phyloP scores from a whole-genome alignment of 2,113 vertebrate genomes.

The Pteruthius melanotis region DNA sequence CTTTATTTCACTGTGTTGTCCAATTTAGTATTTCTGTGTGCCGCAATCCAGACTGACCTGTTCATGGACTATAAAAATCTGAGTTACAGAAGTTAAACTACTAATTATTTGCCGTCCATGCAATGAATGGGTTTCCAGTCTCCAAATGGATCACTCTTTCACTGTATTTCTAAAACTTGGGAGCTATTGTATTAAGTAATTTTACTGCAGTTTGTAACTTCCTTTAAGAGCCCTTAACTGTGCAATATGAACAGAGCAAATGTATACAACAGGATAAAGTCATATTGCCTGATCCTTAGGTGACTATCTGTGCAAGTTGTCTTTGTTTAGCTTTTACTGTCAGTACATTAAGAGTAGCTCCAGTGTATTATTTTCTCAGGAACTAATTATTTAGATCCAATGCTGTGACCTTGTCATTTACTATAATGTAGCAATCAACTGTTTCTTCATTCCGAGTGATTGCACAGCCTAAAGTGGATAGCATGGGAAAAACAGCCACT shows the following conservation, averaged over 20 bases:
- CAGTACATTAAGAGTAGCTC: background rate
- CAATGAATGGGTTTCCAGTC: background rate
- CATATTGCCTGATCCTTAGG: background rate
- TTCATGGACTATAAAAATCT: background rate
- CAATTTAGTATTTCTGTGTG: background rate
- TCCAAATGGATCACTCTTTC: background rate
- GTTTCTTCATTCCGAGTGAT: background rate
- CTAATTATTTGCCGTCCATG: background rate
- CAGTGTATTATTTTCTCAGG: background rate
- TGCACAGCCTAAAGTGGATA: background rate
- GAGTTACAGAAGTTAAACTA: background rate
- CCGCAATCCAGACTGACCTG: background rate
- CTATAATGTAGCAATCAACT: background rate
- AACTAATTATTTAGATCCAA: background rate
- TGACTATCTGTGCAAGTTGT: background rate
- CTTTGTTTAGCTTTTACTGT: background rate
- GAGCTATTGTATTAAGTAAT: background rate
- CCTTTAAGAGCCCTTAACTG: background rate
- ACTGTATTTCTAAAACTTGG: background rate
- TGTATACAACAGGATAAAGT: background rate
- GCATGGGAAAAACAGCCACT: background rate
- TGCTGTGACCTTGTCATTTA: background rate
- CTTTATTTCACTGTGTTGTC: background rate
- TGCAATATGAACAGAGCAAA: background rate
- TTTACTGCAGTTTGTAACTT: background rate